A percentile compares a stretch with the other conserved stretches of the same genome.
phyloP scores from a whole-genome alignment of 2,888 invertebrate genomes.

The Tenodera sinensis region DNA sequence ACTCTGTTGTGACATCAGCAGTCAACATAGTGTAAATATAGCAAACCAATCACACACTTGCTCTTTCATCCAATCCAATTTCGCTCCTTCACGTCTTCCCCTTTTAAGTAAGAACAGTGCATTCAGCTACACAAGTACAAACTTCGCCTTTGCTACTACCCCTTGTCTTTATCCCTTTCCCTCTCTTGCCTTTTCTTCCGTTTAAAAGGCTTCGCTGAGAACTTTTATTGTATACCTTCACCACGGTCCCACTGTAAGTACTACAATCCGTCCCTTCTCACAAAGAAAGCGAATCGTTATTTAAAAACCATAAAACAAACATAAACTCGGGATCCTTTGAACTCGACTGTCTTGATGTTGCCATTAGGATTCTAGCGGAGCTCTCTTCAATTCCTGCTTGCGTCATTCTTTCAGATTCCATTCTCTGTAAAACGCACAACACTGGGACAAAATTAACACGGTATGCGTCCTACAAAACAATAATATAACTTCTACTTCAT shows the following conservation, averaged over 20 bases:
- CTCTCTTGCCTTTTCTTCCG: background rate
- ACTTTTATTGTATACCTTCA: background rate
- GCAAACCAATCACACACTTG: background rate
- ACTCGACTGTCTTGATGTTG: background rate
- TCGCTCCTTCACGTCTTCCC: background rate
- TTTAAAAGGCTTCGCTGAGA: background rate
- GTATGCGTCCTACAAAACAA: no score
- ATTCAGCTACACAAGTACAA: background rate
- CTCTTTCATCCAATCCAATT: background rate
- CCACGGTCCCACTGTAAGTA: background rate
- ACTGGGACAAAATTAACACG: no score
- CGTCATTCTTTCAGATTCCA: background rate
- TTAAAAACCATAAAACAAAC: background rate
- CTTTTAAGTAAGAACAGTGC: background rate
- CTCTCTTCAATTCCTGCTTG: background rate
- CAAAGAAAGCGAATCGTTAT: background rate
- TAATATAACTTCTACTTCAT: no score
- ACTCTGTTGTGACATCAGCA: background rate
- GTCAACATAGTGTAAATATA: background rate
- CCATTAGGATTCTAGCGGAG: background rate
- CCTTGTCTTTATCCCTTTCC: background rate
- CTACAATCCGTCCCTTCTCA: background rate
- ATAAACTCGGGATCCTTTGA: background rate
- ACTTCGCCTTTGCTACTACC: background rate
- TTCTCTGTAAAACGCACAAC: background rate